phyloP scores from a whole-genome alignment of 2,113 vertebrate genomes.

The Myrmecobius fasciatus region DNA sequence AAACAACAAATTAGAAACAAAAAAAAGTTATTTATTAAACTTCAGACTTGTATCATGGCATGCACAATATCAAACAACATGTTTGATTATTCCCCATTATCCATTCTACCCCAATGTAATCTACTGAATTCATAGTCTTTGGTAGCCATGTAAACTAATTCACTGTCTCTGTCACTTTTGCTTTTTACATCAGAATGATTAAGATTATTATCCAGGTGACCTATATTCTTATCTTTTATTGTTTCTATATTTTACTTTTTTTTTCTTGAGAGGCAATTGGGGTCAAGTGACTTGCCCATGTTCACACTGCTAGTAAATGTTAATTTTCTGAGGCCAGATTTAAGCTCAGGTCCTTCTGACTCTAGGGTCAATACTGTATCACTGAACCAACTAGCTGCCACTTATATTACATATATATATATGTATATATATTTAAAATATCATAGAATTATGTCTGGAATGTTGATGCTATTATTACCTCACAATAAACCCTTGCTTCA shows the following conservation, averaged over 20 bases:
- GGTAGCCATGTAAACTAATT: not conserved
- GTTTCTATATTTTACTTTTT: too few relatives aligned
- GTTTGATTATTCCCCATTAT: not conserved
- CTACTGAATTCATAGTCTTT: not conserved
- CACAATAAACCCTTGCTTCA: not conserved
- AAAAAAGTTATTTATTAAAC: not conserved
- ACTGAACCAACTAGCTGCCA: too few relatives aligned
- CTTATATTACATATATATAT: too few relatives aligned
- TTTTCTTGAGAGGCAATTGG: too few relatives aligned
- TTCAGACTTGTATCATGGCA: not conserved
- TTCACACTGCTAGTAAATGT: too few relatives aligned
- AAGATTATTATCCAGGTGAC: not conserved
- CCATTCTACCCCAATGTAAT: not conserved
- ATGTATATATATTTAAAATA: not conserved
- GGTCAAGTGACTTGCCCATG: too few relatives aligned
- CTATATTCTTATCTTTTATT: too few relatives aligned
- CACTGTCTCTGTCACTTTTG: not conserved
- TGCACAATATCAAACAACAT: not conserved
- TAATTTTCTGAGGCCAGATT: too few relatives aligned
- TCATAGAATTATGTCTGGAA: not conserved
- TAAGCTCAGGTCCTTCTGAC: too few relatives aligned
- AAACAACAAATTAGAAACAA: constrained; percentile 40
- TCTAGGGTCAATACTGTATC: too few relatives aligned
- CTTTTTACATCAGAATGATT: not conserved
- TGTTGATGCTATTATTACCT: not conserved